phyloP scores from a whole-genome alignment of 2,888 invertebrate genomes.

The Ryuthela nishihirai region DNA sequence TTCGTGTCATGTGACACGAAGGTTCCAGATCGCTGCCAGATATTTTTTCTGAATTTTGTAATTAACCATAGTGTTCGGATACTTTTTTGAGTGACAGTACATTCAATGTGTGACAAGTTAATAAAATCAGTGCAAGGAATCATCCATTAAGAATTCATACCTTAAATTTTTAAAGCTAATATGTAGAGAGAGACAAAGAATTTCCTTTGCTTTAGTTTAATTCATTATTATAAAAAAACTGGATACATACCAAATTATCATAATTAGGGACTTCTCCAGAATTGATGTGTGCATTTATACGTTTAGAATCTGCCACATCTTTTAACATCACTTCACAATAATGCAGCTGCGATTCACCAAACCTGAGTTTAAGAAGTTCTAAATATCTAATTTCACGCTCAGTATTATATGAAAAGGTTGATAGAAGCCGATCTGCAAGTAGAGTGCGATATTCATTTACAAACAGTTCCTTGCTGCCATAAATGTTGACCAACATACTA shows the following conservation, averaged over 20 bases:
- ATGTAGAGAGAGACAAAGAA: too few species aligned
- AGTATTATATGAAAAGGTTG: slow-evolving; percentile 79
- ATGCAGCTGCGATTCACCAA: slow-evolving; percentile 93
- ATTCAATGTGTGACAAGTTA: too few species aligned
- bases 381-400: slow-evolving; percentile 88
- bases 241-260: slow-evolving; percentile 18
- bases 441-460: slow-evolving; percentile 95
- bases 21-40: too few species aligned
- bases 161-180: too few species aligned
- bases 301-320: slow-evolving; percentile 91
- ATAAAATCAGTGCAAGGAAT: too few species aligned
- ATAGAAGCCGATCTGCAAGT: slow-evolving; percentile 80
- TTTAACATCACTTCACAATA: slow-evolving; percentile 98
- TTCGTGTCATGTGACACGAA: too few species aligned
- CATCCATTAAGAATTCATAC: too few species aligned
- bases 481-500: slow-evolving; percentile 96
- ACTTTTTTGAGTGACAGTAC: too few species aligned
- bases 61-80: too few species aligned
- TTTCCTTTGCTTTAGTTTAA: too few species aligned
- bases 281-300: slow-evolving; percentile 67
- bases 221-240: too few species aligned
- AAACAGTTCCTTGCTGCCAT: slow-evolving; percentile 96
- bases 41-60: too few species aligned
- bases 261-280: slow-evolving; percentile 43
- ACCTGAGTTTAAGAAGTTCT: slow-evolving; percentile 84